These are phyloP conservation scores for Ryuthela nishihirai DNA, from an alignment of 2,888 invertebrate genomes.

Conservation along the genomic window DNA sequence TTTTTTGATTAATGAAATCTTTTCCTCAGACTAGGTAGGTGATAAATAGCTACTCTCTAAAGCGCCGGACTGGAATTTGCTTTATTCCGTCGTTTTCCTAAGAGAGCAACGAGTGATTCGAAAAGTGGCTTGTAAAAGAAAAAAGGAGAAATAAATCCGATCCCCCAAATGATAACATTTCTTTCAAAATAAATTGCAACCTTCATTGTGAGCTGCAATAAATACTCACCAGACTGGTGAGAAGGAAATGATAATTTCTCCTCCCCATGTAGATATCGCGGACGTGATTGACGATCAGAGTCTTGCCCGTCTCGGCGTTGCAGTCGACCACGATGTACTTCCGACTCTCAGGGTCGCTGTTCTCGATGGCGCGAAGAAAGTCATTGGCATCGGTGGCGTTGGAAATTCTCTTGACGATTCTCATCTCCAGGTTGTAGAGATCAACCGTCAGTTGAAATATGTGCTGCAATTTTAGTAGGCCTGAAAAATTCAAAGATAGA, in stretches of 20 bases:
- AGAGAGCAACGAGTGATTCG: no score
- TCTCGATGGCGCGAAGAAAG: constrained; percentile 78
- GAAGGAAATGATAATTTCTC: constrained; percentile 85
- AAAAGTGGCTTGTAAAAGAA: no score
- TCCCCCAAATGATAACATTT: no score
- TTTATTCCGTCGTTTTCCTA: no score
- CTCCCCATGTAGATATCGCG: constrained; percentile 80
- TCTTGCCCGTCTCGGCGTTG: constrained; percentile 83
- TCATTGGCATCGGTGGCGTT: constrained; percentile 83
- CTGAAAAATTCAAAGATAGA: no score
- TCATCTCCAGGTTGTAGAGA: constrained; percentile 75
- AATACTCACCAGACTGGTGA: constrained; percentile 65
- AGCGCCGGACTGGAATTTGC: no score
- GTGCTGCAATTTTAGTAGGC: constrained; percentile 83
- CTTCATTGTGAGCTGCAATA: no score
- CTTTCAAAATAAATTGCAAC: no score
- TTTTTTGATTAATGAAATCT: no score
- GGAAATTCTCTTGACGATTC: constrained; percentile 71
- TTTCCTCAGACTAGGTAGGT: no score
- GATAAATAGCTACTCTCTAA: no score
- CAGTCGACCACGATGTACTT: constrained; percentile 63
- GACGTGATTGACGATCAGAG: constrained; percentile 83
- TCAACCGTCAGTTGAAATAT: constrained; percentile 84
- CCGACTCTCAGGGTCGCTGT: constrained; percentile 16
- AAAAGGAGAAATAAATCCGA: no score